Conservation (phyloP, 2,797 vertebrate species). For the Steatocranus sp. region DNA sequence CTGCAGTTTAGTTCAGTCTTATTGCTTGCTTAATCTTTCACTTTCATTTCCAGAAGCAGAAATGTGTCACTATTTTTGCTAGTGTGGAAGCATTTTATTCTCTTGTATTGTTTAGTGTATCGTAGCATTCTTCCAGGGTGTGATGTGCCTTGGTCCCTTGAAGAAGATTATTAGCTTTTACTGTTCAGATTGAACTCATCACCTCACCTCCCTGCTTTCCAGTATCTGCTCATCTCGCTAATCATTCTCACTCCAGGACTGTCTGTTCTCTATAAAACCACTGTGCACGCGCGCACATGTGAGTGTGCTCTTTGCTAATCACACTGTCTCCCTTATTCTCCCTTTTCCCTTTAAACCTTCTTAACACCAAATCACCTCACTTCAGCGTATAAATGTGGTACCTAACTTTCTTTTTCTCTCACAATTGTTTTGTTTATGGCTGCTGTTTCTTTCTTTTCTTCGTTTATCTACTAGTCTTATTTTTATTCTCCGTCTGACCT, state of each 20-base stretch:
- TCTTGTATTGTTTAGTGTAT: neutral
- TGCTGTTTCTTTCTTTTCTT: neutral
- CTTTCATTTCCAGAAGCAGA: neutral
- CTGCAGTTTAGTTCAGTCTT: neutral
- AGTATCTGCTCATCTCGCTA: slow-evolving; percentile 11
- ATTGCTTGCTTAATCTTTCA: neutral
- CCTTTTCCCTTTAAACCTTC: neutral
- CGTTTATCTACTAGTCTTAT: neutral
- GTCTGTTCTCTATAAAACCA: neutral
- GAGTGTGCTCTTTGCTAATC: neutral
- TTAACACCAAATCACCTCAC: neutral
- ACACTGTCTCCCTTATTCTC: neutral
- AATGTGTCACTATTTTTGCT: neutral
- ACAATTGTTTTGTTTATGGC: neutral
- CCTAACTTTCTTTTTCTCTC: neutral
- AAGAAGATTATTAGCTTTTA: slow-evolving; percentile 42
- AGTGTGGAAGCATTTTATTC: neutral
- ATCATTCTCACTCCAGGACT: slow-evolving; percentile 28
- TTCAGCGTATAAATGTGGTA: neutral
- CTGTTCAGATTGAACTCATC: slow-evolving; percentile 33
- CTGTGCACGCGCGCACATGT: neutral
- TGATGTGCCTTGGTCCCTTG: neutral
- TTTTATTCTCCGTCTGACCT: neutral
- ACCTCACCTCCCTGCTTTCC: neutral
- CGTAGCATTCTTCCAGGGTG: neutral